phyloP scores from a whole-genome alignment of 1,140 invertebrate species.

The Lasioglossum albipes region DNA sequence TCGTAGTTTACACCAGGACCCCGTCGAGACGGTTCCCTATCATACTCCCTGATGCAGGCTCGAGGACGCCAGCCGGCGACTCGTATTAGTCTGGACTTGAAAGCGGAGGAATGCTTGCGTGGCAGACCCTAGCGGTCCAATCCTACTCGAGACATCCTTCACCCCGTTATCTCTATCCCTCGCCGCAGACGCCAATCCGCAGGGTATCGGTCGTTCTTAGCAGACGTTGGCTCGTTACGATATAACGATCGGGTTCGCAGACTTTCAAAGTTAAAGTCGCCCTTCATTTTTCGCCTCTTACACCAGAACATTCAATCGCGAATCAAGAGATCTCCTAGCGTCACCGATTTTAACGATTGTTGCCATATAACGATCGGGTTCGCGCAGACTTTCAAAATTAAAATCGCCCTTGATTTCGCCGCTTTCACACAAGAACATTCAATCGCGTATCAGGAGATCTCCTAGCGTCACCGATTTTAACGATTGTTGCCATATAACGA shows the following conservation, averaged over 20 bases:
- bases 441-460: too few relatives aligned
- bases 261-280: not conserved
- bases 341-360: too few relatives aligned
- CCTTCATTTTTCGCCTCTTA: too few relatives aligned
- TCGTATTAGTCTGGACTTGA: conserved; percentile 28
- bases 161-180: conserved; percentile 2
- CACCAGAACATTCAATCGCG: too few relatives aligned
- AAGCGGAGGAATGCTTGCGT: conserved; percentile 37
- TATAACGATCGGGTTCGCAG: not conserved
- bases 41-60: conserved; percentile 39
- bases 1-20: conserved; percentile 51
- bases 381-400: too few relatives aligned
- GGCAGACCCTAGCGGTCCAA: conserved; percentile 40
- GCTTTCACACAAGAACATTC: too few relatives aligned
- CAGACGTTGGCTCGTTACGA: not conserved
- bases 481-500: not conserved
- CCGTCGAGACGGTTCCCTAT: conserved; percentile 41
- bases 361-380: too few relatives aligned
- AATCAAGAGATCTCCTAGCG: too few relatives aligned
- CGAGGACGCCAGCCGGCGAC: conserved; percentile 36
- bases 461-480: too few relatives aligned
- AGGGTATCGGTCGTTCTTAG: not conserved
- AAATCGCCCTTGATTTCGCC: too few relatives aligned
- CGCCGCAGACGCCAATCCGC: conserved; percentile 10
- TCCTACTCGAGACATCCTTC: conserved; percentile 25